phyloP scores from a whole-genome alignment of 2,113 vertebrate species.

The sheep (Ovis aries) region DNA sequence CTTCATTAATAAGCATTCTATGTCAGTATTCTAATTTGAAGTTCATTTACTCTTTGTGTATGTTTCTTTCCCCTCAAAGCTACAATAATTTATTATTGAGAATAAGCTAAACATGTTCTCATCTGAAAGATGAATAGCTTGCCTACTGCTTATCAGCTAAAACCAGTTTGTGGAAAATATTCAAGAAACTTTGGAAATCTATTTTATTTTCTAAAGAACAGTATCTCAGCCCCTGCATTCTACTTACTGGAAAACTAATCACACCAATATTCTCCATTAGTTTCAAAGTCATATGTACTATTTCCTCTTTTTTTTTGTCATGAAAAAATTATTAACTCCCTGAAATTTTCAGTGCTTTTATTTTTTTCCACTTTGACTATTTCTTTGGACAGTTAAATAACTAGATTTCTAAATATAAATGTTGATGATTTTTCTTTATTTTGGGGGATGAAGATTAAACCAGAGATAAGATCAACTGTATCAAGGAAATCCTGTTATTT shows the following conservation, averaged over 20 bases:
- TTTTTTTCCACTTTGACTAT: not conserved
- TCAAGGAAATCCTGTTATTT: not conserved
- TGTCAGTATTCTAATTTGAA: not conserved
- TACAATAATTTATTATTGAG: conserved; percentile 24
- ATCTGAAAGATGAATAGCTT: conserved; percentile 30
- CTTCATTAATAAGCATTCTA: not conserved
- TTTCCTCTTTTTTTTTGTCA: not conserved
- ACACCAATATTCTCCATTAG: not conserved
- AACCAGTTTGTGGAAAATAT: conserved; percentile 16
- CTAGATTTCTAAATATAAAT: not conserved
- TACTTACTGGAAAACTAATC: not conserved
- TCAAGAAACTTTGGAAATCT: conserved; percentile 5
- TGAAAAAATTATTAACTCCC: not conserved
- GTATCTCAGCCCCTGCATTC: not conserved
- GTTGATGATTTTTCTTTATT: not conserved
- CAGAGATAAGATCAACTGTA: not conserved
- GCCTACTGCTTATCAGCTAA: not conserved
- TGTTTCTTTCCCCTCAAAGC: not conserved
- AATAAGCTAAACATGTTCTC: conserved; percentile 33
- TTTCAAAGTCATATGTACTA: not conserved
- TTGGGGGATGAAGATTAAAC: not conserved
- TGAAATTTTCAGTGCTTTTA: not conserved
- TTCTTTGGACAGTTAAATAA: not conserved
- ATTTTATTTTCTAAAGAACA: not conserved
- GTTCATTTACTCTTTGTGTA: not conserved